Base-by-base conservation (phyloP, 1,140 invertebrate species). In the Trigoniulus corallinus region DNA sequence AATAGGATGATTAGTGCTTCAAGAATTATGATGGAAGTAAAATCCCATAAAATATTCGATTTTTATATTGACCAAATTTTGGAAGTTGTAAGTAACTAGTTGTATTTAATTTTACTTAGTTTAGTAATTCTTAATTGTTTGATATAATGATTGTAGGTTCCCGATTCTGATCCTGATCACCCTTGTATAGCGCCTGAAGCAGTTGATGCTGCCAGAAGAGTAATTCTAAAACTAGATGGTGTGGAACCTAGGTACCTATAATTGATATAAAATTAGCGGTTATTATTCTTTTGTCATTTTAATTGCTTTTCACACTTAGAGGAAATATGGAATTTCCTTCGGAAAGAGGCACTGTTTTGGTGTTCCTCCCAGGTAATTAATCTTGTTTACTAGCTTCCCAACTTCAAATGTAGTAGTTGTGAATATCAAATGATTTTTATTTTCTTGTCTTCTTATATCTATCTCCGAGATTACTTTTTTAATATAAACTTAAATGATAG, bases 321-420 rank as follows among this genome's bases (percentile, higher is more conserved):
- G 7, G 15, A 7, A 34, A 53, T 58, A 44, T 24, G 39, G 49
- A 54, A 41, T 51, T 55, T 20, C 25, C 48, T 62, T 53, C 58
- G 73, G 54, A 61, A 1, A 53, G 67, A 55, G 74, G 81, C 2
- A 77, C 81, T 21, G 81, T 92, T 22, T 68, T 95, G 0, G 74
- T 93, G 54, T 95, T 94, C 66, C 62, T 95, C 45, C 89, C 89
- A 21, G 89, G 89, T 52, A 76, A 34, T 15, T 34, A 7, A 34
- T 34, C n/a, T n/a, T n/a, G n/a, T n/a, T n/a, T n/a, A n/a, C n/a
- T n/a, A n/a, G n/a, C n/a, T n/a, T n/a, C n/a, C n/a, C n/a, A n/a
- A n/a, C n/a, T n/a, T n/a, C n/a, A n/a, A n/a, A n/a, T n/a, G n/a
- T n/a, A n/a, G n/a, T n/a, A n/a, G n/a, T n/a, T n/a, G n/a, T n/a